These are phyloP conservation scores for Chrosomus eos DNA, from an alignment of 2,797 vertebrate species.

Conservation along the genomic window DNA sequence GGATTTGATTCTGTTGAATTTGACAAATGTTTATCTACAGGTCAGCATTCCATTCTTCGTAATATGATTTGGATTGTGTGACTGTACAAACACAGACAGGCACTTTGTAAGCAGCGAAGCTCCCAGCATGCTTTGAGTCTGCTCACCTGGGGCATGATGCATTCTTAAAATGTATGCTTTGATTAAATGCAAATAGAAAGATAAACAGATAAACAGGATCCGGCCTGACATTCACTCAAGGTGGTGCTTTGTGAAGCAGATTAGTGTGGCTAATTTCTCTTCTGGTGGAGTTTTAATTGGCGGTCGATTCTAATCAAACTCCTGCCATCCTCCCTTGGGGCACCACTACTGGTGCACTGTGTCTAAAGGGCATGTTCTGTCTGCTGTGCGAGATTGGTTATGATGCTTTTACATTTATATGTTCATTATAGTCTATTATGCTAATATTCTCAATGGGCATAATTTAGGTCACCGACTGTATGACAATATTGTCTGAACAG, in stretches of 20 bases:
- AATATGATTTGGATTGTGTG: conserved; percentile 18
- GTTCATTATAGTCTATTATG: not conserved
- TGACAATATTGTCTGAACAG: not conserved
- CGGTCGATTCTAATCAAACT: conserved; percentile 46
- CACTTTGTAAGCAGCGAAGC: not conserved
- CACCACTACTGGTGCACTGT: not conserved
- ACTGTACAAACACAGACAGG: not conserved
- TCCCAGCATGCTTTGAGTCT: not conserved
- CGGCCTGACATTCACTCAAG: conserved; percentile 26
- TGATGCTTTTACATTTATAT: not conserved
- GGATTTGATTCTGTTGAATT: not conserved
- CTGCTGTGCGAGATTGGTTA: not conserved
- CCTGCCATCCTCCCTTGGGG: conserved; percentile 28
- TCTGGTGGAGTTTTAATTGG: conserved; percentile 43
- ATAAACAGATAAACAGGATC: conserved; percentile 53
- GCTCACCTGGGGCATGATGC: conserved; percentile 20
- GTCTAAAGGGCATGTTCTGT: conserved; percentile 10
- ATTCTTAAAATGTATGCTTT: conserved; percentile 42
- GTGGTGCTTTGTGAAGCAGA: conserved; percentile 24
- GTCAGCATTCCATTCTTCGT: not conserved
- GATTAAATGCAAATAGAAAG: conserved; percentile 46
- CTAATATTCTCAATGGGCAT: not conserved
- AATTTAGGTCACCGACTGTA: not conserved
- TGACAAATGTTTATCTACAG: not conserved
- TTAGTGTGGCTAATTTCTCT: conserved; percentile 45